These are phyloP conservation scores for Gallinago paraguaiae DNA, from an alignment of 2,113 vertebrate species.

Conservation along the genomic window DNA sequence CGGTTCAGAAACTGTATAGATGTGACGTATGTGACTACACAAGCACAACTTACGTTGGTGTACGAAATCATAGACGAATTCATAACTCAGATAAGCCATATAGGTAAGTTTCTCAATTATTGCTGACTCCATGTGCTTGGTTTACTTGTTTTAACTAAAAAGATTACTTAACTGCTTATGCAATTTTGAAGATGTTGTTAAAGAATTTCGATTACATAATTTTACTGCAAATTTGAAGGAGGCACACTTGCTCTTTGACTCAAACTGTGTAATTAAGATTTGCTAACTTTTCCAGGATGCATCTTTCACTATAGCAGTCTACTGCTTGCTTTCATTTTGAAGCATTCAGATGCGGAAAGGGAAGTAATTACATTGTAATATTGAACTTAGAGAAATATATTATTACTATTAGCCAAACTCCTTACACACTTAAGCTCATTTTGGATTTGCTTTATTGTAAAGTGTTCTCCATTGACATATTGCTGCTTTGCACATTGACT, in stretches of 20 bases:
- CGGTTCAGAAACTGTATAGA: constrained; percentile 85
- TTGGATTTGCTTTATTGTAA: background rate
- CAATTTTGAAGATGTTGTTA: background rate
- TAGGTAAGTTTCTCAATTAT: constrained; percentile 75
- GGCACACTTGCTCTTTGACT: background rate
- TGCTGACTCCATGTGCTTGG: background rate
- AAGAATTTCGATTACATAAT: background rate
- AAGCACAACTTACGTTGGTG: constrained; percentile 92
- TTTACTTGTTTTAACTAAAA: background rate
- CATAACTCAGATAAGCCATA: constrained; percentile 96
- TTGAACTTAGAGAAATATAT: background rate
- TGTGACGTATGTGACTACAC: constrained; percentile 95
- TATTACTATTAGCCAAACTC: too few relatives aligned
- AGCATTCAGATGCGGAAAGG: background rate
- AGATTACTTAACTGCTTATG: background rate
- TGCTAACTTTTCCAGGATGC: background rate
- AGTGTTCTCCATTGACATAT: background rate
- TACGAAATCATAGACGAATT: constrained; percentile 93
- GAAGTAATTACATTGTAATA: background rate
- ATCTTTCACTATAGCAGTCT: background rate
- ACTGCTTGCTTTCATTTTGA: background rate
- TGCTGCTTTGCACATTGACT: background rate
- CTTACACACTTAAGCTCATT: background rate
- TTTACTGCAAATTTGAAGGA: background rate
- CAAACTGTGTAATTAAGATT: background rate